Evolutionary conservation across 2,888 invertebrate genomes (phyloP).

Genomic region (Ochropleura leucogaster): DNA sequence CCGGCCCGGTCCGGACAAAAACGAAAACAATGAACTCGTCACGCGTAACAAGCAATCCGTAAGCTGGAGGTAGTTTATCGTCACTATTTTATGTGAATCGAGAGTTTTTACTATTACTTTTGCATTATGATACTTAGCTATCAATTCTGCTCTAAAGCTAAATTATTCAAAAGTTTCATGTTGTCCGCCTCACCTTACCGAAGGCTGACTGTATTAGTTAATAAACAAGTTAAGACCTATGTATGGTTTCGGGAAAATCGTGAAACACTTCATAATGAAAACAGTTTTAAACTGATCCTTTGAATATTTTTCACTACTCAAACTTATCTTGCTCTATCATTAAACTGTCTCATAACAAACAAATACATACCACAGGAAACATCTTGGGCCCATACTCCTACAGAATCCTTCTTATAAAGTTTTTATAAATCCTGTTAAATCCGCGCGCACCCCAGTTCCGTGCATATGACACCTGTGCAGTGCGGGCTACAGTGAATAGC

Average conservation of each 20-base stretch:
- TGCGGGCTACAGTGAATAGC: conserved; percentile 38
- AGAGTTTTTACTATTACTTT: background rate
- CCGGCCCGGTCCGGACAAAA: conserved; percentile 28
- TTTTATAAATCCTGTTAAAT: conserved; percentile 19
- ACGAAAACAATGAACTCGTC: conserved; percentile 43
- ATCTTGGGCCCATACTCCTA: background rate
- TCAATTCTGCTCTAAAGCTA: background rate
- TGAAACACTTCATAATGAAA: background rate
- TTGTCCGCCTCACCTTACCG: background rate
- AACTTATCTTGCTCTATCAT: background rate
- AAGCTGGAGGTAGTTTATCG: conserved; percentile 9
- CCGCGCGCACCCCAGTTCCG: background rate
- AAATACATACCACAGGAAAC: background rate
- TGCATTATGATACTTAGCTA: no score
- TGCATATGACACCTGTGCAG: conserved; percentile 50
- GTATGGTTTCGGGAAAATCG: background rate
- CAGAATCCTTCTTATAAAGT: background rate
- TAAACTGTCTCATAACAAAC: background rate
- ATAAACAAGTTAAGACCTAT: background rate
- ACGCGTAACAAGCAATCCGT: conserved; percentile 38
- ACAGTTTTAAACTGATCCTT: background rate
- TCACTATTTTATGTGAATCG: background rate
- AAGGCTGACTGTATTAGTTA: background rate
- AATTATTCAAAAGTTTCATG: background rate
- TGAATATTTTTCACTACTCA: background rate